Evolutionary conservation across 2,888 invertebrate genomes (phyloP), one percentile per base, ranked within the genome.

Genomic region (Trisateles emortualis): DNA sequence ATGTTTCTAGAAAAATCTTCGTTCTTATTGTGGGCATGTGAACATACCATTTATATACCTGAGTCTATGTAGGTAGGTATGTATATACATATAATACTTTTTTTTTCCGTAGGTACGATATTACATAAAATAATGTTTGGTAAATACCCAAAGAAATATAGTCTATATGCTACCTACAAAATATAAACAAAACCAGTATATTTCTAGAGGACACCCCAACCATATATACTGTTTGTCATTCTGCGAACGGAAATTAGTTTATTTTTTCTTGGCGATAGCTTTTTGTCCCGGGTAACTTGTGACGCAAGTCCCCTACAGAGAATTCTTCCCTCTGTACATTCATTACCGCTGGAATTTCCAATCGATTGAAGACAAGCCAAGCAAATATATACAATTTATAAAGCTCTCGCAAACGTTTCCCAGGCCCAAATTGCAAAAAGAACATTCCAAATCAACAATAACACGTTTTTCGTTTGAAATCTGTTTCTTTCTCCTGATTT

Each of bases 281-380:
- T 64, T 65, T 68, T 76, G 62, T 70, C 63, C 51, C 63, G 53
- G 61, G 62, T 22, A 22, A 22, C 3, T 22, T 5, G 22, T 64
- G 45, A 64, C 68, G 62, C 62, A 69, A 70, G 70, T 64, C 64
- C 52, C 59, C 52, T 51, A 55, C 51, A 63, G 57, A 68, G 64
- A 70, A 73, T 69, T 64, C 50, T 60, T 65, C 65, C 60, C 59
- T 63, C 49, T 56, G 47, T 56, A 50, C 59, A 71, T 65, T 79
- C 75, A 79, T 81, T 78, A 78, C 70, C 71, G 65, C 66, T 67
- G 67, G 59, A 72, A 74, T 78, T 81, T 79, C 75, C 81, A 76
- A 80, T 75, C 73, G 74, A 79, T 80, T 77, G 76, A 78, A 78
- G 68, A 67, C 72, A 74, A 76, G 55, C 64, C 70, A 69, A 59